phyloP scores from a whole-genome alignment of 2,113 vertebrate genomes.

The Pomatorhinus ruficollis region DNA sequence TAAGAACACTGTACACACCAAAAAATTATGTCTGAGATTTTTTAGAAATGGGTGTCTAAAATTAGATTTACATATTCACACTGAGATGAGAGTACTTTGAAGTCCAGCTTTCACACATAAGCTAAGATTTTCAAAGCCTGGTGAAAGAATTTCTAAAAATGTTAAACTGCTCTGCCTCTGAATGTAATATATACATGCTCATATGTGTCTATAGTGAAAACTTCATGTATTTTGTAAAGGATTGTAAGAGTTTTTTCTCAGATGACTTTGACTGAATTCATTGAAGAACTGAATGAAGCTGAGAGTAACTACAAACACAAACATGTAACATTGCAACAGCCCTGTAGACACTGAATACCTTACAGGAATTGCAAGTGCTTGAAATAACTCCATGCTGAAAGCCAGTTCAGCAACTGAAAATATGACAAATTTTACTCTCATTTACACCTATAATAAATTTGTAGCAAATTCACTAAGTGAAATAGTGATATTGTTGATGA shows the following conservation, averaged over 20 bases:
- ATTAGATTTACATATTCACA: slow-evolving; percentile 4
- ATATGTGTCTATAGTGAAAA: neutral
- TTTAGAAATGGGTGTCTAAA: neutral
- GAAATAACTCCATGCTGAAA: slow-evolving; percentile 10
- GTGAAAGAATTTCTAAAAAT: slow-evolving; percentile 29
- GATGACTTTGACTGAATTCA: neutral
- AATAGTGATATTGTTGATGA: neutral
- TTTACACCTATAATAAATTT: neutral
- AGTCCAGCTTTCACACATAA: slow-evolving; percentile 16
- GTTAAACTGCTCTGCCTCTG: neutral
- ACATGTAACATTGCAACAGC: neutral
- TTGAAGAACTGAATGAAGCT: neutral
- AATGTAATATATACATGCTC: neutral
- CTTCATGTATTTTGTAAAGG: neutral
- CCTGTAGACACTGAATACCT: neutral
- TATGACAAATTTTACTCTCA: neutral
- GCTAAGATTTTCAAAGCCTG: neutral
- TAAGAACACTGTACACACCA: neutral
- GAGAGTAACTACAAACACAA: neutral
- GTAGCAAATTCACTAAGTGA: neutral
- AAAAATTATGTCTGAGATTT: neutral
- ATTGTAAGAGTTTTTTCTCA: neutral
- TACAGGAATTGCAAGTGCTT: neutral
- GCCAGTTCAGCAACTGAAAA: neutral
- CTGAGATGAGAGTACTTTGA: neutral